These are phyloP conservation scores for Nestor notabilis DNA, from an alignment of 2,113 vertebrate species.

Conservation along the genomic window DNA sequence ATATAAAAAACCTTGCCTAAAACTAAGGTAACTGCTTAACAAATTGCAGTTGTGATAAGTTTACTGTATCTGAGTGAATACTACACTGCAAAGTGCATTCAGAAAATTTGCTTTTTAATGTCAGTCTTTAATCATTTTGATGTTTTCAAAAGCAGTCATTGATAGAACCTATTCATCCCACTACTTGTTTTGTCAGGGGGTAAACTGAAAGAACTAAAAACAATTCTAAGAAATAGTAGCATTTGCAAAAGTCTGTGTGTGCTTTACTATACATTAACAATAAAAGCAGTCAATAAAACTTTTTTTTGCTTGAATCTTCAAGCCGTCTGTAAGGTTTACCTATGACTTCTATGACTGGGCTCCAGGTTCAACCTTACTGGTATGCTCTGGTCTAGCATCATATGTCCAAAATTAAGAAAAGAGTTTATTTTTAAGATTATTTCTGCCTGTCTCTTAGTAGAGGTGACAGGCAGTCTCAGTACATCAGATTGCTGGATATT, in stretches of 20 bases:
- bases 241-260: background rate
- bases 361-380: background rate
- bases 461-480: background rate
- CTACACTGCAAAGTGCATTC: background rate
- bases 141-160: background rate
- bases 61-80: background rate
- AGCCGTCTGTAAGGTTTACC: background rate
- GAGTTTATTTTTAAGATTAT: background rate
- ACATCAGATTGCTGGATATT: background rate
- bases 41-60: background rate
- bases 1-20: background rate
- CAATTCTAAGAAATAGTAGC: background rate
- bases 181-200: background rate
- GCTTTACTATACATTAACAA: background rate
- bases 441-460: background rate
- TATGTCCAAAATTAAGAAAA: background rate
- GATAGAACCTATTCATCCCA: background rate
- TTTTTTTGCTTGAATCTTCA: background rate
- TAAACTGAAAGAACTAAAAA: background rate
- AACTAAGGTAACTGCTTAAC: background rate
- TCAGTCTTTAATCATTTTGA: background rate
- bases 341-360: background rate
- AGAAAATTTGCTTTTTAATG: background rate
- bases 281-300: rapidly evolving
- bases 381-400: background rate